phyloP scores from a whole-genome alignment of 2,797 vertebrate genomes.

The Chelidonichthys spinosus region DNA sequence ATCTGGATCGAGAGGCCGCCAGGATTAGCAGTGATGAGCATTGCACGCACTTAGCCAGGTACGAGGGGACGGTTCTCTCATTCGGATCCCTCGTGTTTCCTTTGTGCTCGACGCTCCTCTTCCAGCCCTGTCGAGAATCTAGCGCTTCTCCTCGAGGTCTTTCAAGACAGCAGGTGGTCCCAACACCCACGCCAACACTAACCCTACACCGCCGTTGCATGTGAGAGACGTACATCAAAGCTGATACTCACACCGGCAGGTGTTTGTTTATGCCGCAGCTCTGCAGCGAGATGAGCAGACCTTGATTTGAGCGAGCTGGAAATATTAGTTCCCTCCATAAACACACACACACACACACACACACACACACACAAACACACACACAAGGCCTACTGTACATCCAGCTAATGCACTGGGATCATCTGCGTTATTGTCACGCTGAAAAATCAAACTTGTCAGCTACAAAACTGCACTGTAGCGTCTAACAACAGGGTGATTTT shows the following conservation, averaged over 20 bases:
- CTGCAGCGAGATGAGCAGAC: conserved; percentile 57
- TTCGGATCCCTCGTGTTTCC: conserved; percentile 53
- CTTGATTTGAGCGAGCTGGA: conserved; percentile 64
- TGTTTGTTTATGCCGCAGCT: conserved; percentile 65
- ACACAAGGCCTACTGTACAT: conserved; percentile 37
- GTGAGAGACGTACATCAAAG: conserved; percentile 66
- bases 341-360: conserved; percentile 11
- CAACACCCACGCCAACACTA: conserved; percentile 61
- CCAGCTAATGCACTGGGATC: conserved; percentile 59
- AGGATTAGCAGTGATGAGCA: conserved; percentile 44
- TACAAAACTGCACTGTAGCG: conserved; percentile 11
- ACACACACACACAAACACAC: conserved; percentile 41
- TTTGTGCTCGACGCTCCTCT: conserved; percentile 38
- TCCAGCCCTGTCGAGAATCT: conserved; percentile 49
- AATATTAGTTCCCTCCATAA: conserved; percentile 56
- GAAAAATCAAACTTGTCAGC: conserved; percentile 43
- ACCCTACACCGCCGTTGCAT: conserved; percentile 40
- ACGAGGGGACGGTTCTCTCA: conserved; percentile 26
- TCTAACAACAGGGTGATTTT: conserved; percentile 18
- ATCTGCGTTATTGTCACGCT: conserved; percentile 51
- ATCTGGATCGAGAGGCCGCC: conserved; percentile 7
- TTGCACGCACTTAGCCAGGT: conserved; percentile 28
- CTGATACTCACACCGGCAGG: conserved; percentile 47
- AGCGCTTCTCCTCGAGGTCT: conserved; percentile 56
- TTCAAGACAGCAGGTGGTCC: conserved; percentile 76